Conservation (phyloP, 2,888 invertebrate species). For the Hesperia comma region DNA sequence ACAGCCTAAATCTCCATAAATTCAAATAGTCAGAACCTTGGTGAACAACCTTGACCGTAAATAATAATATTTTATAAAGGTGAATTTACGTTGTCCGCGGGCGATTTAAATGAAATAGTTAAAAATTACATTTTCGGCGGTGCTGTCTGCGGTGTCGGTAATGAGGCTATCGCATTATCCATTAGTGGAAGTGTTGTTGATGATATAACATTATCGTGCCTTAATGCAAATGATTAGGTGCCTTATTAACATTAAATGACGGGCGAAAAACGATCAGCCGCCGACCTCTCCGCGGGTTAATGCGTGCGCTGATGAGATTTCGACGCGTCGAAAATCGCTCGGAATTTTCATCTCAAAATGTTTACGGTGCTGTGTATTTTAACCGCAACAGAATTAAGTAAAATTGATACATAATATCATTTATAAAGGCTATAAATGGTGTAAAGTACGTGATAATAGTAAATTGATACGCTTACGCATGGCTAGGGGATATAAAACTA, state of each 20-base stretch:
- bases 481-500: not conserved
- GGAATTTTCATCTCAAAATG: conserved; percentile 33
- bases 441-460: not conserved
- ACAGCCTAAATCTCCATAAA: no score
- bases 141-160: conserved; percentile 15
- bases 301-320: conserved; percentile 44
- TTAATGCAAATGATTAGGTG: conserved; percentile 51
- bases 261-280: conserved; percentile 60
- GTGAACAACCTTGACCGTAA: no score
- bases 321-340: conserved; percentile 39
- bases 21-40: no score
- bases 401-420: conserved; percentile 33
- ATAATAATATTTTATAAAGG: no score
- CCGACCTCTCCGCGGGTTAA: conserved; percentile 41
- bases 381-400: conserved; percentile 26
- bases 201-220: conserved; percentile 63
- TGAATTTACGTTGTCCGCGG: no score
- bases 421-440: conserved; percentile 32
- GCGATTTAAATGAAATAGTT: not conserved
- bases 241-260: conserved; percentile 58
- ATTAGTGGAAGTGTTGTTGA: conserved; percentile 68
- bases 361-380: conserved; percentile 21
- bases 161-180: conserved; percentile 56
- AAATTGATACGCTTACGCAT: not conserved
- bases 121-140: not conserved